Conservation (phyloP, 1,140 invertebrate genomes). For the Leptinotarsa lineolata region DNA sequence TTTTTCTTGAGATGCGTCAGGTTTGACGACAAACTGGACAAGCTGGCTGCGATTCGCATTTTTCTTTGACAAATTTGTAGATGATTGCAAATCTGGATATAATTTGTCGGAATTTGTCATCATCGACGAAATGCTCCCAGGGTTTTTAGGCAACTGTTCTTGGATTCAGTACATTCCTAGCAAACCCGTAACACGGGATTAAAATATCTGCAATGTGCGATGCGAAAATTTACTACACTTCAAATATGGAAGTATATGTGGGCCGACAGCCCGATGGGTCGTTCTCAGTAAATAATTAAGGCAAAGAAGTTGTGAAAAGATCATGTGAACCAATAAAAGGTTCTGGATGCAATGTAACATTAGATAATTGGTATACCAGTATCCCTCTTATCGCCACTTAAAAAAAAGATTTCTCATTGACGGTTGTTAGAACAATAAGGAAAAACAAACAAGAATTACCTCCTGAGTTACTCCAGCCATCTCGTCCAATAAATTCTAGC, state of each 20-base stretch:
- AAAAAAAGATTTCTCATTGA: background rate
- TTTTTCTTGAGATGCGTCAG: conserved; percentile 46
- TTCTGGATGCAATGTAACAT: conserved; percentile 13
- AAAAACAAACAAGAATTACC: conserved; percentile 27
- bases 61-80: conserved; percentile 45
- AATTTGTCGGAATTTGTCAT: conserved; percentile 38
- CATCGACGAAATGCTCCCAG: conserved; percentile 55
- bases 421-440: conserved; percentile 17
- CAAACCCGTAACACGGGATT: conserved; percentile 58
- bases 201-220: conserved; percentile 41
- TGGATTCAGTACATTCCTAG: conserved; percentile 57
- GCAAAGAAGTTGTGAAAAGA: conserved; percentile 1
- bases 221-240: conserved; percentile 37
- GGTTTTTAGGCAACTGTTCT: conserved; percentile 51
- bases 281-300: conserved; percentile 9
- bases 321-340: background rate
- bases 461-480: conserved; percentile 17
- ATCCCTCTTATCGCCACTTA: background rate
- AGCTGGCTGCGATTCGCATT: conserved; percentile 33
- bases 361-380: conserved; percentile 25
- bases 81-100: conserved; percentile 43
- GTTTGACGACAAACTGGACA: conserved; percentile 34
- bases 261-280: conserved; percentile 37
- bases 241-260: conserved; percentile 47
- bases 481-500: conserved; percentile 19